Evolutionary conservation across 2,888 invertebrate species (phyloP), one percentile per base, ranked within the genome.

Genomic region (Alentia gelatinosa): DNA sequence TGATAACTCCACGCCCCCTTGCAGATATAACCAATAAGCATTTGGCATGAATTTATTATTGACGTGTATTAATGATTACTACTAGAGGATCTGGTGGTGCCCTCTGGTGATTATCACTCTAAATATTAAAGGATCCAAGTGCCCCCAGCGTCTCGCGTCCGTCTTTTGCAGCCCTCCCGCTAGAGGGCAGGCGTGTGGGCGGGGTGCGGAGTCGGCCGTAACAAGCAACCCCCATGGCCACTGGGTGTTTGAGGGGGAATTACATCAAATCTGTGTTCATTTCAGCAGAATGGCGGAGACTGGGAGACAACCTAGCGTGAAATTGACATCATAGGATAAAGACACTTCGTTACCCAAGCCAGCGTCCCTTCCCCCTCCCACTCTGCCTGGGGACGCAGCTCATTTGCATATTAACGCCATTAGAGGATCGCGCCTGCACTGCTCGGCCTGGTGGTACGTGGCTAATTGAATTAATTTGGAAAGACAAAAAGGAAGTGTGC

Each of bases 321-420:
- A 83, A 83, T 83, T 40, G 83, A 83, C 83, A 83, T 83, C 83
- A 83, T 37, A 40, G 83, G 83, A 83, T 83, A 40, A 40, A 68
- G 26, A 30, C 68, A 68, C 30, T 68, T 68, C 68, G 68, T 68
- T 68, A 68, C 30, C 68, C 68, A 68, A 68, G 30, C 68, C 33
- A 7, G 4, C 68, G 12, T 30, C 68, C 63, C 63, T 63, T 15
- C 39, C 83, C 83, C 12, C 68, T 68, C 68, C 68, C 33, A 68
- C 26, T 19, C 39, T 23, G 4, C 40, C 39, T 75, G 83, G 83
- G 39, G 79, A n/a, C 26, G n/a, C 68, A 26, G 68, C 39, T 83
- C 83, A 83, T 83, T 19, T 83, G 83, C 39, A 83, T 83, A 83
- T 83, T 83, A 39, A 83, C 83, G 23, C 83, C 40, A 83, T 83